Conservation (phyloP, 2,113 vertebrate species). For the Centropus bengalensis region DNA sequence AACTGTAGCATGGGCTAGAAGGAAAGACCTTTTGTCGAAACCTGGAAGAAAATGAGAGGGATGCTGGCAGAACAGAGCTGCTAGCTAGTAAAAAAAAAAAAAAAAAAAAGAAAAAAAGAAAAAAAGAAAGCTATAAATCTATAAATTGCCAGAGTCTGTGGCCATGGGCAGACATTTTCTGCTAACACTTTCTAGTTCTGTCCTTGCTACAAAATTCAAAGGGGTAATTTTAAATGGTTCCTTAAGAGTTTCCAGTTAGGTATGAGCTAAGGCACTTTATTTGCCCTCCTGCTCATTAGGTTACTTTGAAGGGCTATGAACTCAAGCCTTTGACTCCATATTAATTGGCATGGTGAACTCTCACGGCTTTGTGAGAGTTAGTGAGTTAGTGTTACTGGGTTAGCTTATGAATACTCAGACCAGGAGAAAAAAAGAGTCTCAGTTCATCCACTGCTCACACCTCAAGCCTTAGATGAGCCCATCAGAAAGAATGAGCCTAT, state of each 20-base stretch:
- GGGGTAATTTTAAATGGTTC: not conserved
- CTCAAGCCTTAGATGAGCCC: not conserved
- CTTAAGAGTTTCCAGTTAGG: not conserved
- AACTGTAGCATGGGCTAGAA: constrained; percentile 1
- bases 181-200: constrained; percentile 23
- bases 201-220: not conserved
- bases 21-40: constrained; percentile 15
- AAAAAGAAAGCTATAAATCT: not conserved
- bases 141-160: not conserved
- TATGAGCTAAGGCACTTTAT: not conserved
- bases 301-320: not conserved
- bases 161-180: not conserved
- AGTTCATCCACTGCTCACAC: not conserved
- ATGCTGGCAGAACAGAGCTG: not conserved
- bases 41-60: constrained; percentile 4
- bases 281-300: not conserved
- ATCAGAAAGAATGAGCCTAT: not conserved
- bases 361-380: not conserved
- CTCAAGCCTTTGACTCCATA: not conserved
- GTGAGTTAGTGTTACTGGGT: not conserved
- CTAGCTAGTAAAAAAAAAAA: not conserved
- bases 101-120: not conserved
- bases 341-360: not conserved
- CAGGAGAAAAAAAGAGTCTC: not conserved
- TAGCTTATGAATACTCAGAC: not conserved